These are phyloP conservation scores for Dinocampus coccinellae DNA, from an alignment of 2,888 invertebrate species.

Conservation along the genomic window DNA sequence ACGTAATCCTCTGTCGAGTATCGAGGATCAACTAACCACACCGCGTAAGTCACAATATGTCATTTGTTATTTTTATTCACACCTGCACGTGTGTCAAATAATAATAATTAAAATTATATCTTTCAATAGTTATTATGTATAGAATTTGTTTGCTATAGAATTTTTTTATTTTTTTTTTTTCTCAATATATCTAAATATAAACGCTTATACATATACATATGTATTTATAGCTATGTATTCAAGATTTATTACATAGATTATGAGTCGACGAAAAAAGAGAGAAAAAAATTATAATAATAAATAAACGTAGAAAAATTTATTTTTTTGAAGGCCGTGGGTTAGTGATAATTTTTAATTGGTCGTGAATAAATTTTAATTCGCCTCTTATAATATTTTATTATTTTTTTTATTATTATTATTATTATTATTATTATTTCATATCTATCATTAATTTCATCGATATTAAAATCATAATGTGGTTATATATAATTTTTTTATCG, in stretches of 20 bases:
- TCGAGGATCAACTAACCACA: constrained; percentile 50
- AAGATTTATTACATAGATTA: not conserved
- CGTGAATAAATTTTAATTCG: not conserved
- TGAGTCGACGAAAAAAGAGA: not conserved
- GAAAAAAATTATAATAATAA: not conserved
- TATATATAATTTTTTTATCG: constrained; percentile 5
- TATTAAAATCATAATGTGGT: constrained; percentile 1
- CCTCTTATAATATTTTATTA: not conserved
- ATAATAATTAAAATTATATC: not conserved
- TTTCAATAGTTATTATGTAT: not conserved
- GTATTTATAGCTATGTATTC: not conserved
- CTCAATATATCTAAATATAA: not conserved
- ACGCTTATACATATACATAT: not conserved
- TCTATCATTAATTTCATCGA: constrained; percentile 1
- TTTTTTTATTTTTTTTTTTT: not conserved
- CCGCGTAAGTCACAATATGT: constrained; percentile 57
- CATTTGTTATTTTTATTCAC: constrained; percentile 5
- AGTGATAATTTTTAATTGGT: constrained; percentile 5
- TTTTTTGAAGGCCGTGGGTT: not conserved
- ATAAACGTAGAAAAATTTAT: not conserved
- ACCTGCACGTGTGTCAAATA: not conserved
- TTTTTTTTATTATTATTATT: too few relatives aligned
- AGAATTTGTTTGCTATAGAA: not conserved
- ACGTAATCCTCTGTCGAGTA: constrained; percentile 58
- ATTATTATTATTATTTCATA: too few relatives aligned